These are phyloP conservation scores for Mythimna vitellina DNA, from an alignment of 2,888 invertebrate species.

Conservation along the genomic window DNA sequence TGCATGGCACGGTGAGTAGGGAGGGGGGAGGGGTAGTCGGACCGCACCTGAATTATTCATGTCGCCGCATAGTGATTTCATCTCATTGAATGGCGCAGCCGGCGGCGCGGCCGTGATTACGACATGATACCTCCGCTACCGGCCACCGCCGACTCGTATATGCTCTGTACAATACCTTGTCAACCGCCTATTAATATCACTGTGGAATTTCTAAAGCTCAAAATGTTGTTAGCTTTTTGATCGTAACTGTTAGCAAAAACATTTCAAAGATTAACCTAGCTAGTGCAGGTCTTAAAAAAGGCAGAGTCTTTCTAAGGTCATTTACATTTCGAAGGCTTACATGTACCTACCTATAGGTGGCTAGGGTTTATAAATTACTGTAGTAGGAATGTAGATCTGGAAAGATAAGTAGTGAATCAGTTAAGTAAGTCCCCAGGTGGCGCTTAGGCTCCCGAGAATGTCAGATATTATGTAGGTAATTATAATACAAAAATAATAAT, in stretches of 20 bases:
- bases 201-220: slow-evolving; percentile 21
- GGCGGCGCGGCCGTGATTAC: slow-evolving; percentile 84
- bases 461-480: too few relatives aligned
- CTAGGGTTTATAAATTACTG: too few relatives aligned
- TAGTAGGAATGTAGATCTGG: too few relatives aligned
- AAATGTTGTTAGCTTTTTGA: slow-evolving; percentile 16
- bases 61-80: slow-evolving; percentile 90
- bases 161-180: slow-evolving; percentile 80
- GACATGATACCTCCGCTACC: slow-evolving; percentile 85
- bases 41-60: slow-evolving; percentile 90
- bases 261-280: not conserved
- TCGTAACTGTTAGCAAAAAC: not conserved
- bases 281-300: not conserved
- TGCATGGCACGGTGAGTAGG: slow-evolving; percentile 57
- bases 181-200: slow-evolving; percentile 73
- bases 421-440: too few relatives aligned
- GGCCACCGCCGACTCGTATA: slow-evolving; percentile 66
- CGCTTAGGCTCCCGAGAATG: too few relatives aligned
- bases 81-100: slow-evolving; percentile 88
- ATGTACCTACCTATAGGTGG: too few relatives aligned
- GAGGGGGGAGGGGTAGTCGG: slow-evolving; percentile 67
- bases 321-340: too few relatives aligned
- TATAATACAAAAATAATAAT: too few relatives aligned
- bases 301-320: too few relatives aligned
- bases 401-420: too few relatives aligned